These are phyloP conservation scores for Xenus cinereus DNA, from an alignment of 2,113 vertebrate genomes.

Conservation along the genomic window DNA sequence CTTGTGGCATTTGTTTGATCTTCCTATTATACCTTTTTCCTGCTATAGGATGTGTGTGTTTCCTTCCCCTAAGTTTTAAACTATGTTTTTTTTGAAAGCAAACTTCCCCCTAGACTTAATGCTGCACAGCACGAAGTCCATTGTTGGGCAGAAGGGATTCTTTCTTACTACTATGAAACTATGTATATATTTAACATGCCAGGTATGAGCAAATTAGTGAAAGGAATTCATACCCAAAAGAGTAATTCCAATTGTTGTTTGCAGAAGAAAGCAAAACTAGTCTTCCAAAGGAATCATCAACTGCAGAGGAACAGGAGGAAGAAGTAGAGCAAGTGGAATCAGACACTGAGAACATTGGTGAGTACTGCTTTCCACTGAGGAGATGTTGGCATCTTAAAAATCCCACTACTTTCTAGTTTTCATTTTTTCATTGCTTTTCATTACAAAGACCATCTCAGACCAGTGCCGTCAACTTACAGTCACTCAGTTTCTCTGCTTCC, in stretches of 20 bases:
- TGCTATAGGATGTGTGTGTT: background rate
- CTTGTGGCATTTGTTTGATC: background rate
- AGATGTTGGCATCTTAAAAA: background rate
- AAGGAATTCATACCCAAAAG: background rate
- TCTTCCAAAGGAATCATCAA: background rate
- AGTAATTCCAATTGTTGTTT: background rate
- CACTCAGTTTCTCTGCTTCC: background rate
- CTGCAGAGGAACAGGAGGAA: background rate
- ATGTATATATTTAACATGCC: background rate
- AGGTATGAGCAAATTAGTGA: background rate
- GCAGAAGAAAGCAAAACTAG: conserved; percentile 1
- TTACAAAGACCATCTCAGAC: background rate
- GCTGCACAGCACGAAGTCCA: background rate
- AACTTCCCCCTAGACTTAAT: background rate
- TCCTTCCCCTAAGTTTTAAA: background rate
- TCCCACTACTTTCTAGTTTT: background rate
- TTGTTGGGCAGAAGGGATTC: background rate
- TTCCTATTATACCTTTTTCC: background rate
- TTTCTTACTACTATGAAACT: background rate
- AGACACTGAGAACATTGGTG: background rate
- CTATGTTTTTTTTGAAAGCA: background rate
- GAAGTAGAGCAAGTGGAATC: background rate
- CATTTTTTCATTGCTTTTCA: background rate
- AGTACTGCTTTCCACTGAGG: background rate
- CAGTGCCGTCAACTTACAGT: background rate